Base-by-base conservation (phyloP, 2,888 invertebrate species). In the Polymixis lichenea region DNA sequence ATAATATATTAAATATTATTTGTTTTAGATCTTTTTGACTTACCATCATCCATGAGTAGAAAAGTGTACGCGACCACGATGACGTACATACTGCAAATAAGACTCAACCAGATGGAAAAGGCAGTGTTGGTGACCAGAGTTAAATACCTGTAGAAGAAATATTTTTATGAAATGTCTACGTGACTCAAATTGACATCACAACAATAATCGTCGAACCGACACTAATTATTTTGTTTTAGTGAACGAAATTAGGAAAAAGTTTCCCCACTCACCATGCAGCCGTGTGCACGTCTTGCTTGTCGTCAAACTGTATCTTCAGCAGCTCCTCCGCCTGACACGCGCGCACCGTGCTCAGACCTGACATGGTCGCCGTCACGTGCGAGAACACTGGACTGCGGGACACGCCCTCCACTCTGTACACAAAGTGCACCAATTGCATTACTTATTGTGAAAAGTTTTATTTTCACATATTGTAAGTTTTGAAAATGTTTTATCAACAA, bases 341-440 rank as follows among this genome's bases (percentile, higher is more conserved):
- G 81, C 99, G 96, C 78, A 99, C 98, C 1, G 98, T 98, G 43
- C 97, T 95, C 62, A 99, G 94, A 0, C 99, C 99, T 79, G 97
- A 96, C 90, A 99, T 95, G 0, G 98, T 97, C 13, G 98, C 98
- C 66, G 98, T 97, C 73, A 98, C 97, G 92, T 98, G 98, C 0
- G 98, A 98, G 93, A 98, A 98, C 9, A 99, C 98, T 0, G 99
- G 99, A 89, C 98, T 98, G 82, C 98, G 97, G 7, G 98, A 97
- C 96, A 96, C 91, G 46, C 96, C 96, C 80, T 97, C 96, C 81
- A 96, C 91, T 85, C 96, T 96, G 88, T 28, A 11, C 0, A 38
- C 1, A 32, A 61, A 60, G 25, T 38, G 15, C 28, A 65, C 22
- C 9, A 56, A 56, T 56, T 49, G 17, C 17, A 64, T 43, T 25